phyloP scores from a whole-genome alignment of 1,140 invertebrate species.

The Plectrocnemia conspersa region DNA sequence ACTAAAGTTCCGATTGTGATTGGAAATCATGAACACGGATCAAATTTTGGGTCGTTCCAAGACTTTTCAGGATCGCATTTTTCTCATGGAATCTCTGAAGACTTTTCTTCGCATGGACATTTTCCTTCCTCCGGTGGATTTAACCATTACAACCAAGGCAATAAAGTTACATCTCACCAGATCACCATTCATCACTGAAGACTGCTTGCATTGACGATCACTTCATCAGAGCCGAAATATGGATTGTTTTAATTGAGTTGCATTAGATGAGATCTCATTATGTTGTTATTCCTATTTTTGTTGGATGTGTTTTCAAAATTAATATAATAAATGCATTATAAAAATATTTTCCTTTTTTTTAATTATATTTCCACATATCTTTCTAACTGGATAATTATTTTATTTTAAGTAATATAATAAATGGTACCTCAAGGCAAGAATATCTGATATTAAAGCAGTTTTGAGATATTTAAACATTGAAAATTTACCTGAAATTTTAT shows the following conservation, averaged over 20 bases:
- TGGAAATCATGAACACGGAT: conserved; percentile 30
- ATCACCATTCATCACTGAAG: conserved; percentile 18
- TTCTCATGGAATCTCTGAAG: background rate
- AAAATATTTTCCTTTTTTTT: too few relatives aligned
- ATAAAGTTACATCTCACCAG: conserved; percentile 14
- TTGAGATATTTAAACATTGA: too few relatives aligned
- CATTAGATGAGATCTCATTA: conserved; percentile 8
- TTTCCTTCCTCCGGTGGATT: too few relatives aligned
- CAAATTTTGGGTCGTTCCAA: background rate
- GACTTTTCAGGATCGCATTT: background rate
- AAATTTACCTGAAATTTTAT: too few relatives aligned
- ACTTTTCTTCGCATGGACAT: background rate
- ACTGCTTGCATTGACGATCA: conserved; percentile 6
- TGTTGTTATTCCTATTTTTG: conserved; percentile 7
- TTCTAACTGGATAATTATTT: too few relatives aligned
- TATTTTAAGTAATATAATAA: too few relatives aligned
- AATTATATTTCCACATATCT: too few relatives aligned
- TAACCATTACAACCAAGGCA: too few relatives aligned
- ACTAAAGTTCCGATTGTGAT: conserved; percentile 46
- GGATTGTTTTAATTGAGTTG: conserved; percentile 12
- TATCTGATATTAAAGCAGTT: too few relatives aligned
- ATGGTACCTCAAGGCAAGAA: too few relatives aligned
- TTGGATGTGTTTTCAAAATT: conserved; percentile 15
- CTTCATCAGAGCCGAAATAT: conserved; percentile 14
- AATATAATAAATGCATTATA: too few relatives aligned